Percentiles rank a stretch among this genome's conserved stretches.
phyloP scores from a whole-genome alignment of 2,797 vertebrate genomes.

The Onychomys arenicola region DNA sequence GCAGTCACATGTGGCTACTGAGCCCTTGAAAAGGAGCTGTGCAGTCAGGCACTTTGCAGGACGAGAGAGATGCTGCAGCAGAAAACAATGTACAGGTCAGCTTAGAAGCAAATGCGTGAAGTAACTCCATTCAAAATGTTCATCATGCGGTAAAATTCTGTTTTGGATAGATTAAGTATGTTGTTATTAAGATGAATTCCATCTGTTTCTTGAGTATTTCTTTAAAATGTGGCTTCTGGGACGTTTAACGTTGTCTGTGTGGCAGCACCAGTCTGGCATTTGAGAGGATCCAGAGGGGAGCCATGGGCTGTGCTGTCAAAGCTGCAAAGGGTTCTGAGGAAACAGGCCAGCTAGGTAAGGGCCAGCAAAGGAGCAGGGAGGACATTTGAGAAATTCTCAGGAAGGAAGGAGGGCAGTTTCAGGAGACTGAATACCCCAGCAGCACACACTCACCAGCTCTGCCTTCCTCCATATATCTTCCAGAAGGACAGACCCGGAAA shows the following conservation, averaged over 20 bases:
- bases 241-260: not conserved
- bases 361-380: not conserved
- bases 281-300: not conserved
- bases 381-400: not conserved
- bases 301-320: not conserved
- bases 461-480: not conserved
- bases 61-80: accelerated
- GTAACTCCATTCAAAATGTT: not conserved
- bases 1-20: not conserved
- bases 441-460: not conserved
- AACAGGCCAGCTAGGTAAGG: not conserved
- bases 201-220: not conserved
- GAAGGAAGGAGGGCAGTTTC: not conserved
- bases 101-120: not conserved
- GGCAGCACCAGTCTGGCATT: not conserved
- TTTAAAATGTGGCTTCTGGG: not conserved
- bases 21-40: not conserved
- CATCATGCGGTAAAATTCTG: not conserved
- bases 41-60: not conserved
- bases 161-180: not conserved
- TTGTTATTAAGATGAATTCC: not conserved
- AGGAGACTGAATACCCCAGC: not conserved
- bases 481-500: not conserved
- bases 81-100: not conserved
- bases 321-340: not conserved